Base-by-base conservation (phyloP, 2,113 vertebrate species). In the Narcine bancroftii region DNA sequence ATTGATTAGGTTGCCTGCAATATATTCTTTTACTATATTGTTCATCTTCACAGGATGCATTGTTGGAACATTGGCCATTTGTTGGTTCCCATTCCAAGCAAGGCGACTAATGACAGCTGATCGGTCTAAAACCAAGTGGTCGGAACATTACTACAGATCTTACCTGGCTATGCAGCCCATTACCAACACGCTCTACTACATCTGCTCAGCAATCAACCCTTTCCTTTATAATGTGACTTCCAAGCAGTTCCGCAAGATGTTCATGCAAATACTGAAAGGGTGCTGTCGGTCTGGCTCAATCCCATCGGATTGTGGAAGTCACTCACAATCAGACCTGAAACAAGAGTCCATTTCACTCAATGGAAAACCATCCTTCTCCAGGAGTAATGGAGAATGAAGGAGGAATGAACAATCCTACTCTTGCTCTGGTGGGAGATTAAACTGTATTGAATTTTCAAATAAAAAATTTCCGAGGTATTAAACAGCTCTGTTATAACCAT, bases 11-110 rank as follows among this genome's bases (percentile, higher is more conserved):
- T 60, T 53, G 79, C 17, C 3, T 6, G 53, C 33, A 60, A 10
- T n/a, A n/a, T 45, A 26, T 79, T 87, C n/a, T 92, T 66, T n/a
- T 13, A 45, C 19, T 17, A 6, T 87, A 10, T 72, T 73, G 92
- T 29, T 73, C 9, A 50, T 87, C 47, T 36, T 33, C 75, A 6
- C 92, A 94, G 93, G 93, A 1, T 92, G 92, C 10, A 92, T 94
- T 11, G 93, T 94, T 15, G 92, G 39, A 0, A 69, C 92, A 24
- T 66, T 94, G 73, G 93, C 93, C n/a, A 66, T 93, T 39, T 94
- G 93, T 75, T 94, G 93, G 93, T n/a, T 94, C 13, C 93, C 93
- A 21, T 94, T 93, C 75, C 93, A 94, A 92, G 92, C 93, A 19
- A 92, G 92, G 33, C 93, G 93, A 13, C 89, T 94, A 36, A 94